Base-by-base conservation (phyloP, 2,888 invertebrate species). In the Sisyra nigra region DNA sequence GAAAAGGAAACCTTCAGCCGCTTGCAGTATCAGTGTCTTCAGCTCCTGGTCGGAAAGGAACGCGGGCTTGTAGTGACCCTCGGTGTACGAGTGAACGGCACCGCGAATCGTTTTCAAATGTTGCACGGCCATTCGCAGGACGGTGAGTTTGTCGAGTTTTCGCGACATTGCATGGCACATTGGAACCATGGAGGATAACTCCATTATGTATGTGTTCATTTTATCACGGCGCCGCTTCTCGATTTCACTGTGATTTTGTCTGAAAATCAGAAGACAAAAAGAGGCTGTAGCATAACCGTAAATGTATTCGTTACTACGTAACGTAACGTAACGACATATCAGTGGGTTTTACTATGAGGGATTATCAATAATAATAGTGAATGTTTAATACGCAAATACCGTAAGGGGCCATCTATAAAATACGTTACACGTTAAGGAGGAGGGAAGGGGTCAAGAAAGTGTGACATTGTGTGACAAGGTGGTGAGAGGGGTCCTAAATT, bases 231-330 rank as follows among this genome's bases (percentile, higher is more conserved):
- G 72, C 0, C 93, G 70, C 60, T 94, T 94, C 65, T 94, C 93
- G 47, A 94, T 93, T 66, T 93, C 92, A 61, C 92, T 92, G 66
- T 94, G 94, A 63, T 92, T 93, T 63, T 92, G 92, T 55, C 91
- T 91, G 61, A n/a, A 58, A 55, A 48, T 43, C 43, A 40, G 24
- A 38, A 47, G 41, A 24, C n/a, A n/a, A n/a, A n/a, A n/a, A n/a
- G n/a, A 15, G 49, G 5, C 32, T 44, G n/a, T n/a, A n/a, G n/a
- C n/a, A n/a, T n/a, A n/a, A n/a, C n/a, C n/a, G n/a, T n/a, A n/a
- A n/a, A n/a, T n/a, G n/a, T n/a, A n/a, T n/a, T n/a, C n/a, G n/a
- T n/a, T n/a, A n/a, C n/a, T n/a, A n/a, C n/a, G n/a, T n/a, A n/a
- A n/a, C n/a, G n/a, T n/a, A n/a, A n/a, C n/a, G n/a, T n/a, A n/a